Base-by-base conservation (phyloP, 2,113 vertebrate species). In the Pogona vitticeps region DNA sequence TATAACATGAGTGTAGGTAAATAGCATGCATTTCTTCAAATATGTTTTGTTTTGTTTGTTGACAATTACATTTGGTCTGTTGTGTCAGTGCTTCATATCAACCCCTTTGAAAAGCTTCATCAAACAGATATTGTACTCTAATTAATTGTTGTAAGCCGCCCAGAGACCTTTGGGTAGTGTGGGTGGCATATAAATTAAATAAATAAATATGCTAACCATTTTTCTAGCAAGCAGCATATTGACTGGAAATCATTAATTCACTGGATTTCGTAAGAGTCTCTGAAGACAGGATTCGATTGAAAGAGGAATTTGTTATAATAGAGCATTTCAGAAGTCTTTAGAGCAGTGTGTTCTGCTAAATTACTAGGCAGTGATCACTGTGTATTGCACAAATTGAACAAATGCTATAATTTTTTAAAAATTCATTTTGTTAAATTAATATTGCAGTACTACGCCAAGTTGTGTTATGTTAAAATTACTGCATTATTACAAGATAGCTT, bases 391-490 rank as follows among this genome's bases (percentile, higher is more conserved):
- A 68, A 33, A 46, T 83, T 72, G 70, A 73, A 56, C 82, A n/a
- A 38, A 82, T 23, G 18, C 20, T 59, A 58, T 84, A 63, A 83
- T 80, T 91, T 88, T 89, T n/a, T 56, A 14, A 23, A 85, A 88
- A 40, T 58, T 8, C 80, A 84, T 85, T 58, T 42, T 1, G 36
- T 56, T 86, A 76, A 61, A 77, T 87, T 87, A 31, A 26, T 65
- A 83, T 71, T 76, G 46, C 72, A 83, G 28, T 76, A 71, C 7
- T 79, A 71, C 63, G 56, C 72, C 82, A n/a, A 89, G 6, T 82
- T 86, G 61, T 17, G 18, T 2, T 77, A n/a, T 91, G 87, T 88
- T 81, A 83, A 76, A 92, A 80, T 79, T 52, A 67, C 58, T 70
- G 0, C 80, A 83, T 87, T 84, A 59, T 79, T 83, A 46, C 77